Base-by-base conservation (phyloP, 1,140 invertebrate genomes). In the Triops longicaudatus region DNA sequence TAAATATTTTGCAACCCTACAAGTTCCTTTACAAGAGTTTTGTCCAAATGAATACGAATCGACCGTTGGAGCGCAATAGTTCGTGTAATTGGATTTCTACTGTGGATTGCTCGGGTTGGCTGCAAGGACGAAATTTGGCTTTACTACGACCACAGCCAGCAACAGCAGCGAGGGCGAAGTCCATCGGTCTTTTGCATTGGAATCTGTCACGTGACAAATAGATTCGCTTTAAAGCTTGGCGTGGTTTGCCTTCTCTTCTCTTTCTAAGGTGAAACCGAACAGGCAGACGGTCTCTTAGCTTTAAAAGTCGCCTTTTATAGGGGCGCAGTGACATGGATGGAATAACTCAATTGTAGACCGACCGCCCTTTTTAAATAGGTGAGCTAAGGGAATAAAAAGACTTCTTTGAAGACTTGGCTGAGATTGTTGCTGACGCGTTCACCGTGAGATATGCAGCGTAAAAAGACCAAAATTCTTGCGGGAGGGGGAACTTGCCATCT, bases 381-480 rank as follows among this genome's bases (percentile, higher is more conserved):
- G 31, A 37, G 31, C 31, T 37, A 37, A 7, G 31, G 31, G 31
- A 37, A 37, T 37, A 37, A 37, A 37, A 37, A 37, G 31, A 37
- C 31, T 63, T 17, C 17, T 63, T 63, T 63, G 5, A 17, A 22
- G 50, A 22, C 17, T 22, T 63, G 10, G 5, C 50, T n/a, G 14
- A 22, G 50, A 63, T 63, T 63, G 50, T 63, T 63, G 50, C 50
- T 63, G 50, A 63, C 50, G 50, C 50, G 50, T 63, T 63, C 50
- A 63, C 50, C 50, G 50, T 63, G 50, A 63, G 50, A 63, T 63
- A 63, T 63, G 50, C 50, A 63, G 50, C 50, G 50, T 63, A 63
- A 63, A 63, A 63, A 63, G 50, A 5, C 31, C 2, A 63, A 22
- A 17, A 63, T 63, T 63, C 50, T 63, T 63, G 50, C 22, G 50